Evolutionary conservation across 2,797 vertebrate genomes (phyloP), one percentile per base, ranked within the genome.

Genomic region (Parauchenoglanis ngamensis): DNA sequence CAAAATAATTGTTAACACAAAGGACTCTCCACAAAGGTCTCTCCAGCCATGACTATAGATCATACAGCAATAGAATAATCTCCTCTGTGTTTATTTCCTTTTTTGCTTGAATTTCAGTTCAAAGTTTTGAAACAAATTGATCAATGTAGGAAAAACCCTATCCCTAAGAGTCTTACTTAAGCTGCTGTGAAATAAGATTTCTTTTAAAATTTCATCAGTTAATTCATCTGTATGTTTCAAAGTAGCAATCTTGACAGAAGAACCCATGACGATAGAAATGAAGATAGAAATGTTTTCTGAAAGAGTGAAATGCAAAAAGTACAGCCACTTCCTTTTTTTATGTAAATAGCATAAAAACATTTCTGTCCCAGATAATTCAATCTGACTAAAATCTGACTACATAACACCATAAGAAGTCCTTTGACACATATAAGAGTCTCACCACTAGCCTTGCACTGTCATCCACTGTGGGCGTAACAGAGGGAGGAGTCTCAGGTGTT

Each of bases 391-490:
- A 54, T 54, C 52, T 63, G 23, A n/a, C 61, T 63, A 54, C 8
- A 54, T 54, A 10, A 61, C 7, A 15, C 12, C 28, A 12, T 11
- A 68, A 17, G n/a, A 68, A 68, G 31, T 44, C 35, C 35, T 68
- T 68, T 35, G 35, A 35, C 13, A 73, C 19, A 73, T 35, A 23
- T 19, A 28, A 17, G 19, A 59, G 35, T 87, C 88, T 94, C 92
- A 96, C 95, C 95, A 95, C 93, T 68, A 96, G 91, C 23, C 90
- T 88, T 46, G 86, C 83, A 86, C 92, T 93, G 31, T 94, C 92
- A 7, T 96, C 95, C 73, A 95, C 91, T 7, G 94, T 94, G 23
- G 94, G 93, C 21, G 89, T 88, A 17, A 89, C 87, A 52, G 89
- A 35, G 87, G 73, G 68, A 78, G 79, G 86, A 61, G 13, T 21